These are phyloP conservation scores for Mareca strepera DNA, from an alignment of 2,797 vertebrate genomes.

Conservation along the genomic window DNA sequence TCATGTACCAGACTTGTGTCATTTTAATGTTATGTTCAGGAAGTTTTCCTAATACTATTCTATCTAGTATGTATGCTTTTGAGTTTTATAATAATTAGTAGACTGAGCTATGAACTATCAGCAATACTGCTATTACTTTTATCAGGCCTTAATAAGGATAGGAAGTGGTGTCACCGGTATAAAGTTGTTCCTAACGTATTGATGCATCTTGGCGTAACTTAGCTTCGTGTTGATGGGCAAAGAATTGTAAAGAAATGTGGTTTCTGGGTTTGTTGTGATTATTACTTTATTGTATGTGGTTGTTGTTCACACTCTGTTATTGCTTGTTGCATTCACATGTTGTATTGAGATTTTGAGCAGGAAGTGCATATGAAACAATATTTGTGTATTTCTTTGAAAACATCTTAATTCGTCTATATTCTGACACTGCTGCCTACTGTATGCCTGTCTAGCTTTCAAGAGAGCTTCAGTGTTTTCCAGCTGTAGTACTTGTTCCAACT, in stretches of 20 bases:
- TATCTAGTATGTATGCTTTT: not conserved
- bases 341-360: not conserved
- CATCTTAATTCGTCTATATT: not conserved
- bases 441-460: slow-evolving; percentile 23
- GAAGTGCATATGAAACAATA: not conserved
- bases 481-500: slow-evolving; percentile 46
- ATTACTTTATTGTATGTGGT: not conserved
- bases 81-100: not conserved
- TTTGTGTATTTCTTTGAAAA: not conserved
- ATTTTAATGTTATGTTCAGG: not conserved
- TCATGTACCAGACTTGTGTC: not conserved
- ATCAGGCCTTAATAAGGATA: not conserved
- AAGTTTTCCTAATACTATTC: not conserved
- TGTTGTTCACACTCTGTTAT: not conserved
- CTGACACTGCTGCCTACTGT: not conserved
- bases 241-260: not conserved
- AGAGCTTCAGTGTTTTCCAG: slow-evolving; percentile 5
- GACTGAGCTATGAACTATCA: not conserved
- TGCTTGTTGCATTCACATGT: not conserved
- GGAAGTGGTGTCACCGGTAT: not conserved
- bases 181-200: not conserved
- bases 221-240: not conserved
- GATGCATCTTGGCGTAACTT: not conserved
- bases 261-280: not conserved
- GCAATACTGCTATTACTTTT: not conserved